Conservation (phyloP, 2,797 vertebrate genomes). For the Momotus momota region DNA sequence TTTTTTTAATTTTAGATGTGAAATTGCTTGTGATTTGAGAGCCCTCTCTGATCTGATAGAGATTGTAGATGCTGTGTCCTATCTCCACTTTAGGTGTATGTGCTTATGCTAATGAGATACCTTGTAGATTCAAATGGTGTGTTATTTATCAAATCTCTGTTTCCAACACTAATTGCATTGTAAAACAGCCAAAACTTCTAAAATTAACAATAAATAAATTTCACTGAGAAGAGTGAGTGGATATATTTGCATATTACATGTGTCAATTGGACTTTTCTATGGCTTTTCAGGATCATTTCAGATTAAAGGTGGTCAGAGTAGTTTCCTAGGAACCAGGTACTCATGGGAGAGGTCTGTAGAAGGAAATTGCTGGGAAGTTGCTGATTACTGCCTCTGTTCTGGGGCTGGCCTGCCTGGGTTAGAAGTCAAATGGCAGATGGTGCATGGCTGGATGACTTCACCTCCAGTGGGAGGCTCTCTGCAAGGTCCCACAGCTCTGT, state of each 20-base stretch:
- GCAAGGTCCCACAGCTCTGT: background rate
- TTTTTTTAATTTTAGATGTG: background rate
- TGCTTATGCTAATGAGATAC: background rate
- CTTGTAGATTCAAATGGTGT: background rate
- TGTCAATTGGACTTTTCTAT: background rate
- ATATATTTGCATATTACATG: background rate
- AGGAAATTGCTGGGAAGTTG: background rate
- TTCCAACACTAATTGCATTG: background rate
- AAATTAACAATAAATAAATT: background rate
- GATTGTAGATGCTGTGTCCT: background rate
- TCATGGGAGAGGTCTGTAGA: background rate
- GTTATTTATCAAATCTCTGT: background rate
- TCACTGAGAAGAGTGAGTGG: background rate
- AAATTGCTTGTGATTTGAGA: background rate
- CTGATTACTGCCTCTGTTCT: background rate
- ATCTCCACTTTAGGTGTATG: accelerated
- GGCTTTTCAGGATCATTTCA: background rate
- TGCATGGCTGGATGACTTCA: background rate
- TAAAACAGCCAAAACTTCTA: background rate
- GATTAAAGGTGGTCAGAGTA: background rate
- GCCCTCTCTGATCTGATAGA: background rate
- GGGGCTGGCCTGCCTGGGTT: background rate
- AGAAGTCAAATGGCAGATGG: background rate
- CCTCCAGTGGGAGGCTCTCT: background rate
- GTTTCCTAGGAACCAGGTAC: background rate